phyloP scores from a whole-genome alignment of 2,888 invertebrate species.

The Neoitamus cyanurus region DNA sequence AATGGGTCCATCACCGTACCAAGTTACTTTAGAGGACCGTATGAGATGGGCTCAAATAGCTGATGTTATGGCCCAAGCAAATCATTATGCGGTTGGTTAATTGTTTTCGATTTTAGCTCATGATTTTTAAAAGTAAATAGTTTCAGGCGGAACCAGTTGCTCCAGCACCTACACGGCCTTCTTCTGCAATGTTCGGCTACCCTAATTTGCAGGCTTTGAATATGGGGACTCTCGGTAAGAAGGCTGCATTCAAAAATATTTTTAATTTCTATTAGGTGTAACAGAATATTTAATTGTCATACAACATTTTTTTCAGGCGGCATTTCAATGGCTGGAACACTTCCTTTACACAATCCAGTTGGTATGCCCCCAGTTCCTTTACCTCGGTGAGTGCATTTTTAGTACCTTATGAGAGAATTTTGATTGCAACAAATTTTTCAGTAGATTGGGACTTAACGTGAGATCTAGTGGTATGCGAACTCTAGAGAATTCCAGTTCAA shows the following conservation, averaged over 20 bases:
- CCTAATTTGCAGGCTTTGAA: conserved; percentile 70
- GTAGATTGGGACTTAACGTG: conserved; percentile 64
- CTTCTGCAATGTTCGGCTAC: conserved; percentile 86
- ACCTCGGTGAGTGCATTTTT: conserved; percentile 70
- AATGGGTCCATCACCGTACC: conserved; percentile 80
- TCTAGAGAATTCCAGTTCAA: conserved; percentile 70
- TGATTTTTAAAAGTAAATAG: conserved; percentile 6
- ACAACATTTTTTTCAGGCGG: conserved; percentile 59
- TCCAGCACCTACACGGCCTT: conserved; percentile 75
- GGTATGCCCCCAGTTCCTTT: conserved; percentile 78
- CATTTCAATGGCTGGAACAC: conserved; percentile 68
- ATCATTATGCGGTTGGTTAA: conserved; percentile 81
- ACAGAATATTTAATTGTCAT: too few relatives aligned
- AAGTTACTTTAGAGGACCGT: conserved; percentile 81
- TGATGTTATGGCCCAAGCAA: conserved; percentile 87
- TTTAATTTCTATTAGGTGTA: too few relatives aligned
- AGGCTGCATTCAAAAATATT: neutral
- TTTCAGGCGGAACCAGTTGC: conserved; percentile 77
- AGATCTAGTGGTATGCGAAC: conserved; percentile 67
- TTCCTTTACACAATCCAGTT: conserved; percentile 64
- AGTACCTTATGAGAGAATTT: neutral
- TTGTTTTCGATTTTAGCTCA: neutral
- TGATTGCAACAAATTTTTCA: conserved; percentile 43
- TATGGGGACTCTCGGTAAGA: conserved; percentile 60
- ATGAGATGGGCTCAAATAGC: conserved; percentile 91